phyloP scores from a whole-genome alignment of 2,888 invertebrate species.

The Diogma glabrata region DNA sequence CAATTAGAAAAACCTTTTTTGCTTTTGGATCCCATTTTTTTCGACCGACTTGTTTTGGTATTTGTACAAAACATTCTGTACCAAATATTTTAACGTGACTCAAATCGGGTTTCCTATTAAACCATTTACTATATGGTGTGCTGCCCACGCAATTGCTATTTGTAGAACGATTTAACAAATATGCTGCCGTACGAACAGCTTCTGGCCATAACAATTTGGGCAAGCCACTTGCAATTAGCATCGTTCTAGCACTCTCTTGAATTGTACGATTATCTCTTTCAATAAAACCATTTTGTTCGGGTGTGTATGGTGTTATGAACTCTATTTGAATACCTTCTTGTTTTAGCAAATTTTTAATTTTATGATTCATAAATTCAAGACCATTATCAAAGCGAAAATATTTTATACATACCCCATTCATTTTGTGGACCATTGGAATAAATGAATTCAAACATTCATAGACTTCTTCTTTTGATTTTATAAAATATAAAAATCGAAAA shows the following conservation, averaged over 20 bases:
- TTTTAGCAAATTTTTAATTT: constrained; percentile 8
- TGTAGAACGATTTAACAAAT: too few species aligned
- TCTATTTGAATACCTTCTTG: not conserved
- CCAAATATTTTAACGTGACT: too few species aligned
- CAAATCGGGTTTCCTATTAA: too few species aligned
- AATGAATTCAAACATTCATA: not conserved
- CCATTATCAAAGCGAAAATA: constrained; percentile 13
- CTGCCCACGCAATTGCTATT: too few species aligned
- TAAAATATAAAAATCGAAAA: constrained; percentile 9
- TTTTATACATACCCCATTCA: not conserved
- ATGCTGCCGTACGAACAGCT: too few species aligned
- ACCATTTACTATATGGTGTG: too few species aligned
- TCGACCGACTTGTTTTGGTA: too few species aligned
- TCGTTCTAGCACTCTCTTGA: constrained; percentile 21
- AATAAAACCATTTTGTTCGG: constrained; percentile 22
- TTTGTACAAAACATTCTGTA: too few species aligned
- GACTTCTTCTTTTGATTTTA: not conserved
- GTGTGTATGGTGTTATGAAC: constrained; percentile 16
- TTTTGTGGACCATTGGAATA: not conserved
- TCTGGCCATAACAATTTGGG: too few species aligned
- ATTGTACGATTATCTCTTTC: constrained; percentile 23
- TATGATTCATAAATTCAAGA: constrained; percentile 11
- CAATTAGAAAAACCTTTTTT: too few species aligned
- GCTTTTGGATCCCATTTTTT: too few species aligned
- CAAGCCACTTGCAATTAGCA: too few species aligned